A percentile compares a stretch with the other conserved stretches of the same genome.
These are phyloP conservation scores for Laupala kohalensis DNA, from an alignment of 1,140 invertebrate genomes.

Conservation along the genomic window DNA sequence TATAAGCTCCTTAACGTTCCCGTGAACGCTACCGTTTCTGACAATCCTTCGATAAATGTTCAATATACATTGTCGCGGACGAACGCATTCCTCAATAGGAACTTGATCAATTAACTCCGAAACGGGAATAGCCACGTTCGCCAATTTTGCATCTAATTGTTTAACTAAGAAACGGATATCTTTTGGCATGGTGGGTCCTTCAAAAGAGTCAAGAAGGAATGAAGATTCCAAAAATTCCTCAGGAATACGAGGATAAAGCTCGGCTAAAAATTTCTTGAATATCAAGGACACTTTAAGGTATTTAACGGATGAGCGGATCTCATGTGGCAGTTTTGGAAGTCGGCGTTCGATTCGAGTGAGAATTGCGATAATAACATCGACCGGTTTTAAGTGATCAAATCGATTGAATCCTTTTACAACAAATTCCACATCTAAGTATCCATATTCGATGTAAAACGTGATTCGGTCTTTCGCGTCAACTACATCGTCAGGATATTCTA, in stretches of 20 bases:
- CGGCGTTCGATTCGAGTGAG: neutral
- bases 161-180: neutral
- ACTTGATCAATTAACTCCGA: neutral
- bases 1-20: neutral
- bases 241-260: neutral
- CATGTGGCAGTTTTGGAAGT: neutral
- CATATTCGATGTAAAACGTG: neutral
- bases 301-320: neutral
- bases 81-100: neutral
- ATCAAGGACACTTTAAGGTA: neutral
- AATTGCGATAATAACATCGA: neutral
- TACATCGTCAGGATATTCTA: neutral
- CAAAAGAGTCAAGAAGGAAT: neutral
- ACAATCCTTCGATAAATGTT: neutral
- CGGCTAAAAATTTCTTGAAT: neutral
- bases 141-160: neutral
- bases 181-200: neutral
- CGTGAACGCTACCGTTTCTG: neutral
- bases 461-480: neutral
- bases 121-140: neutral
- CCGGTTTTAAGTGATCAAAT: neutral
- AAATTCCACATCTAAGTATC: neutral
- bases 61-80: neutral
- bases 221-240: neutral
- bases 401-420: neutral